A percentile compares a stretch with the other conserved stretches of the same genome.
Evolutionary conservation across 2,113 vertebrate genomes (phyloP).

Genomic region (Entelurus aequoreus): DNA sequence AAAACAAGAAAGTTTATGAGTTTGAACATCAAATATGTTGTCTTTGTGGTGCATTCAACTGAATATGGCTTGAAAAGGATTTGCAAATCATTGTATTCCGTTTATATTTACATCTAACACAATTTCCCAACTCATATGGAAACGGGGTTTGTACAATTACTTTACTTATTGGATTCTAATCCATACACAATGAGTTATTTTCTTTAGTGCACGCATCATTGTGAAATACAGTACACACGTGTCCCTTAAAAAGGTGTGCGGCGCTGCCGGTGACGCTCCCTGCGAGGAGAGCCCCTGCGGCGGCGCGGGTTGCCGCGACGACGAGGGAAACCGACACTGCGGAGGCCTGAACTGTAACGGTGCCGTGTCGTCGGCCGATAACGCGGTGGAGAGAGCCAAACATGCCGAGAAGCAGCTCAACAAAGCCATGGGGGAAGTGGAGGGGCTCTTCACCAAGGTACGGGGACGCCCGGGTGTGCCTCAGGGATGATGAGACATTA

Average conservation of each 20-base stretch:
- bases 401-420: slow-evolving; percentile 82
- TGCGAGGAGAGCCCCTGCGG: slow-evolving; percentile 89
- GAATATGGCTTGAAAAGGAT: no score
- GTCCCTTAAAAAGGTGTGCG: slow-evolving; percentile 79
- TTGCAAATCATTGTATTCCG: no score
- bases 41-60: no score
- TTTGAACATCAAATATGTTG: no score
- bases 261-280: slow-evolving; percentile 73
- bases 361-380: slow-evolving; percentile 78
- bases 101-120: no score
- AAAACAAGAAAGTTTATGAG: no score
- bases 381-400: slow-evolving; percentile 80
- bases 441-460: slow-evolving; percentile 80
- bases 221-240: background rate
- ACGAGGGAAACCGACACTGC: slow-evolving; percentile 83
- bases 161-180: no score
- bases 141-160: no score
- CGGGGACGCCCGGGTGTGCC: background rate
- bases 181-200: no score
- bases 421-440: slow-evolving; percentile 81
- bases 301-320: slow-evolving; percentile 87
- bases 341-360: slow-evolving; percentile 89
- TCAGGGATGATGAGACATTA: background rate
- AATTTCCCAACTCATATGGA: no score
- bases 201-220: no score